phyloP scores from a whole-genome alignment of 2,888 invertebrate genomes.

The Muscina levida region DNA sequence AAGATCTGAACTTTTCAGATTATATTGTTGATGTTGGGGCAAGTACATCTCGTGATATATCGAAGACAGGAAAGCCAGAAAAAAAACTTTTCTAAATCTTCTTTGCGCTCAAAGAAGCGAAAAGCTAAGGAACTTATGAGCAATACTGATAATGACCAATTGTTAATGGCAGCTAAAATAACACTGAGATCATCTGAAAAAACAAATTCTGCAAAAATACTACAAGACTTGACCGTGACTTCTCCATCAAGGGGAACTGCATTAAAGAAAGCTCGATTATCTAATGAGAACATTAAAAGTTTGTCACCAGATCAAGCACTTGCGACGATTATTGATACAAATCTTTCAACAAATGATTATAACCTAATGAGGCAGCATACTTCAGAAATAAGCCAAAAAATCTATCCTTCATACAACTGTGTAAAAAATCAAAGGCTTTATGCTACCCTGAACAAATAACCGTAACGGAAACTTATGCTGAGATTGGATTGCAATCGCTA shows the following conservation, averaged over 20 bases:
- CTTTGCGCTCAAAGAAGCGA: constrained; percentile 4
- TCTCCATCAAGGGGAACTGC: constrained; percentile 34
- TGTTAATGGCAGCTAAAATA: constrained; percentile 37
- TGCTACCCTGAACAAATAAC: constrained; percentile 7
- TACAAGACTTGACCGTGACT: not conserved
- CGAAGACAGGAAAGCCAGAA: not conserved
- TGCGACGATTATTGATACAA: constrained; percentile 25
- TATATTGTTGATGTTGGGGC: not conserved
- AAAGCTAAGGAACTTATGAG: constrained; percentile 18
- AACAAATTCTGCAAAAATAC: constrained; percentile 33
- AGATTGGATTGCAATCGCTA: constrained; percentile 7
- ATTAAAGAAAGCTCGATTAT: constrained; percentile 22
- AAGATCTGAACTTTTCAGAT: not conserved
- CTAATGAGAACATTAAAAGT: not conserved
- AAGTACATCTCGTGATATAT: not conserved
- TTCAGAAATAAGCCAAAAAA: not conserved
- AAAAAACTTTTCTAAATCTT: constrained; percentile 1
- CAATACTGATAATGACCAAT: constrained; percentile 13
- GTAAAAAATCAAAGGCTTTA: constrained; percentile 1
- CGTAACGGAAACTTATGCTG: not conserved
- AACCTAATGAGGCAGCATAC: not conserved
- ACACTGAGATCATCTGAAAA: constrained; percentile 20
- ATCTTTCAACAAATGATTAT: constrained; percentile 13
- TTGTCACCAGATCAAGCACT: constrained; percentile 38
- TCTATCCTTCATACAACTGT: constrained; percentile 3